Percentiles rank a stretch among this genome's conserved stretches.
Conservation (phyloP, 64 coral and sea anemone genomes). For the Montipora capricornis region DNA sequence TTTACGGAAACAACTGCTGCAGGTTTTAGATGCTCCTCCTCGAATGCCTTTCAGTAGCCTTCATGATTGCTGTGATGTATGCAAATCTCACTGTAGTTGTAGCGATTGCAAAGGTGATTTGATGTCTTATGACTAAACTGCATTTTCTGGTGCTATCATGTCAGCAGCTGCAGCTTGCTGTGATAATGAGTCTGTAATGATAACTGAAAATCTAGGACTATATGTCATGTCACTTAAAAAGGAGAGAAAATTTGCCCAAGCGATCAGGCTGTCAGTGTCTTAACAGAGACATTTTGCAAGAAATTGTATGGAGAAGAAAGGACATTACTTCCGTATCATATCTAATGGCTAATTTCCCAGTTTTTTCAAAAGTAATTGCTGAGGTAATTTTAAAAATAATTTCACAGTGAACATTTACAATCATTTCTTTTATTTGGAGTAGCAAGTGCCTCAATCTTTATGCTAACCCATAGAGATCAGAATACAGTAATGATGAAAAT, state of each 20-base stretch:
- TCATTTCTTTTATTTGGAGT: neutral
- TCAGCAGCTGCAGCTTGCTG: neutral
- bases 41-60: neutral
- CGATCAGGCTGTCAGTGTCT: neutral
- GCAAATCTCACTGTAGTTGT: conserved; percentile 15
- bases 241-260: conserved; percentile 15
- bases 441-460: neutral
- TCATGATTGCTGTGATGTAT: conserved; percentile 62
- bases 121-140: conserved; percentile 2
- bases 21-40: conserved; percentile 19
- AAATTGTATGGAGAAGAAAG: conserved; percentile 31
- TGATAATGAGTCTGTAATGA: neutral
- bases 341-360: conserved; percentile 44
- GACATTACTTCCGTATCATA: conserved; percentile 31
- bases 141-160: neutral
- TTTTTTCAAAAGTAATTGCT: conserved; percentile 25
- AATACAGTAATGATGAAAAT: neutral
- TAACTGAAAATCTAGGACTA: neutral
- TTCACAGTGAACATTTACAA: neutral
- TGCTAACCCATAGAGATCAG: neutral
- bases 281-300: conserved; percentile 22
- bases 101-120: neutral
- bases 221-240: neutral
- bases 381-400: conserved; percentile 52
- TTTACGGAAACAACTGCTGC: conserved; percentile 32